A percentile compares a stretch with the other conserved stretches of the same genome.
Conservation (phyloP, 2,888 invertebrate species). For the Dusona sp. region DNA sequence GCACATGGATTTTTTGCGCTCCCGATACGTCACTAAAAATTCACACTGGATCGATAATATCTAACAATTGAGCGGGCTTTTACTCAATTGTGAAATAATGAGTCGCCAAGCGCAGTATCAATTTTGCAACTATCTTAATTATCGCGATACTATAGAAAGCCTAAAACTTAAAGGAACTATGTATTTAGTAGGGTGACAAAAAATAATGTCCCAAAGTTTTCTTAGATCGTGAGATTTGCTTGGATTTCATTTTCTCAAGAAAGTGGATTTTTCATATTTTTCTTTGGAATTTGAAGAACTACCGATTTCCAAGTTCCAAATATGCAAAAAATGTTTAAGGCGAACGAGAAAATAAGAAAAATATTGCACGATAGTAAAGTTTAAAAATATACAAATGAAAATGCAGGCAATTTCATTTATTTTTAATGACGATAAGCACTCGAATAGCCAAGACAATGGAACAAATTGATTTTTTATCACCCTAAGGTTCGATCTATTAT, state of each 20-base stretch:
- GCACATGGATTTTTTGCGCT: neutral
- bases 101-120: neutral
- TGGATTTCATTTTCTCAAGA: neutral
- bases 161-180: slow-evolving; percentile 39
- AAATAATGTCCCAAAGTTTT: slow-evolving; percentile 14
- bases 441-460: neutral
- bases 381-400: neutral
- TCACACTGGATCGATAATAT: slow-evolving; percentile 1
- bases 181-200: slow-evolving; percentile 9
- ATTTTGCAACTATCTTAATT: slow-evolving; percentile 15
- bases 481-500: slow-evolving; percentile 26
- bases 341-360: neutral
- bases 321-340: neutral
- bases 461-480: slow-evolving; percentile 6
- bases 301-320: neutral
- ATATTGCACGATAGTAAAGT: neutral
- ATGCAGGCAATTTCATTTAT: neutral
- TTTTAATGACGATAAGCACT: neutral
- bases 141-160: slow-evolving; percentile 7
- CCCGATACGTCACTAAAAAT: neutral
- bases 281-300: neutral
- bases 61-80: neutral
- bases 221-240: neutral
- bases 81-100: slow-evolving; percentile 3
- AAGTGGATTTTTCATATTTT: neutral